These are phyloP conservation scores for Platysteira castanea DNA, from an alignment of 2,113 vertebrate genomes.

Conservation along the genomic window DNA sequence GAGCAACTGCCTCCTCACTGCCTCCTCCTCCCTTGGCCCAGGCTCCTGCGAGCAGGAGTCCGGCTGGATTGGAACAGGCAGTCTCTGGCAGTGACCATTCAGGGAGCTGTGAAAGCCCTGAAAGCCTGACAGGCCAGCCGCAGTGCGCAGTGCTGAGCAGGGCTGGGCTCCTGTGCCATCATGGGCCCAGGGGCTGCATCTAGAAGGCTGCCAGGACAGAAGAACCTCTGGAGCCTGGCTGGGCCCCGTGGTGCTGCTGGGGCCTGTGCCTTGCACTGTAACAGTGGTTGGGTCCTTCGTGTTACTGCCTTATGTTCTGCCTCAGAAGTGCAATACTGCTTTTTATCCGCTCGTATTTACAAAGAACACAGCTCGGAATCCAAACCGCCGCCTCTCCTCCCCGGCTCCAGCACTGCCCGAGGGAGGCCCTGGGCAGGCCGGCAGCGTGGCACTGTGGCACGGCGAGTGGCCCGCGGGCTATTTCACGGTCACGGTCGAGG, in stretches of 20 bases:
- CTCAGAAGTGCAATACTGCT: constrained; percentile 36
- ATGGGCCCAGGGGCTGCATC: neutral
- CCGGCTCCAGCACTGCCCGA: fast-evolving
- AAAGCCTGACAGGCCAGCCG: neutral
- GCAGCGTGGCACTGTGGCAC: neutral
- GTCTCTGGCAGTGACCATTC: neutral
- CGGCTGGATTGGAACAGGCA: neutral
- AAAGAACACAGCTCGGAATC: neutral
- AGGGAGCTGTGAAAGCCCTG: neutral
- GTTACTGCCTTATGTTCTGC: neutral
- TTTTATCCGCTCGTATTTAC: neutral
- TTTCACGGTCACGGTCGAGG: constrained; percentile 81
- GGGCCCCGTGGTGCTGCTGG: neutral
- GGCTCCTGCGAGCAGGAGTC: neutral
- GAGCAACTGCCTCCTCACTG: neutral
- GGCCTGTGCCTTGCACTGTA: neutral
- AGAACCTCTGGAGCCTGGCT: neutral
- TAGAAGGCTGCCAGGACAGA: neutral
- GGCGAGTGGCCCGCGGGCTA: neutral
- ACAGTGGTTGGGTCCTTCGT: neutral
- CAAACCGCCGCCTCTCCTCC: neutral
- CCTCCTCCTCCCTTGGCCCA: neutral
- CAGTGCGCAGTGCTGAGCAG: neutral
- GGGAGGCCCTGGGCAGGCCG: neutral
- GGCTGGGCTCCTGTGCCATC: neutral